Evolutionary conservation across 2,797 vertebrate species (phyloP).

Genomic region (Kryptopterus vitreolus): DNA sequence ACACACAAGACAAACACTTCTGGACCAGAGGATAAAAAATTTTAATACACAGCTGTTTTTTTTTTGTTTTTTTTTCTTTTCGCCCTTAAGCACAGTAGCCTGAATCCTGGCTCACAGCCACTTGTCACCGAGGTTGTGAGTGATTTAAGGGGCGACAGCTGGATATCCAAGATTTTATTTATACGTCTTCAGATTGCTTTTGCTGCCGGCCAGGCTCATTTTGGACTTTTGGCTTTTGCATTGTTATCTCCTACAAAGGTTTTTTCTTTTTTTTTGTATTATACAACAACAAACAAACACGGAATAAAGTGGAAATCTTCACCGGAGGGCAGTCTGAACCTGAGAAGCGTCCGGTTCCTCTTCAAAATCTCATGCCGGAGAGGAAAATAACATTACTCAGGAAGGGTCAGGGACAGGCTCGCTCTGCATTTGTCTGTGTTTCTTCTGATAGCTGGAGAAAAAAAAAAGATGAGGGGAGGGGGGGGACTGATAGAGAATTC

Average conservation of each 20-base stretch:
- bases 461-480: constrained; percentile 34
- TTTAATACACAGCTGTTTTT: constrained; percentile 57
- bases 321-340: constrained; percentile 60
- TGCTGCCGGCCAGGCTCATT: constrained; percentile 70
- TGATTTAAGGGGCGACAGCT: constrained; percentile 81
- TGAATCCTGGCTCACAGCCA: constrained; percentile 69
- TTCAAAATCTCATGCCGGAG: constrained; percentile 46
- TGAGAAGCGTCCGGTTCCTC: constrained; percentile 61
- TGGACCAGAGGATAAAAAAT: not conserved
- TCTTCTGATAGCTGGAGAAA: constrained; percentile 52
- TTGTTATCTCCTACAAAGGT: constrained; percentile 54
- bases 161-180: constrained; percentile 77
- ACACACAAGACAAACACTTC: not conserved
- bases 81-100: constrained; percentile 67
- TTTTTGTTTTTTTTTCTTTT: constrained; percentile 69
- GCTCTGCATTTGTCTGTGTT: constrained; percentile 45
- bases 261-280: too few species aligned
- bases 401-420: constrained; percentile 57
- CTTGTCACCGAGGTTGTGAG: constrained; percentile 73
- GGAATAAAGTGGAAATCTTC: constrained; percentile 60
- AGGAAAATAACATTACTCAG: constrained; percentile 56
- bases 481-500: constrained; percentile 37
- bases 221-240: constrained; percentile 72
- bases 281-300: constrained; percentile 10
- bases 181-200: constrained; percentile 75